Evolutionary conservation across 2,888 invertebrate species (phyloP).

Genomic region (Eulithis testata): DNA sequence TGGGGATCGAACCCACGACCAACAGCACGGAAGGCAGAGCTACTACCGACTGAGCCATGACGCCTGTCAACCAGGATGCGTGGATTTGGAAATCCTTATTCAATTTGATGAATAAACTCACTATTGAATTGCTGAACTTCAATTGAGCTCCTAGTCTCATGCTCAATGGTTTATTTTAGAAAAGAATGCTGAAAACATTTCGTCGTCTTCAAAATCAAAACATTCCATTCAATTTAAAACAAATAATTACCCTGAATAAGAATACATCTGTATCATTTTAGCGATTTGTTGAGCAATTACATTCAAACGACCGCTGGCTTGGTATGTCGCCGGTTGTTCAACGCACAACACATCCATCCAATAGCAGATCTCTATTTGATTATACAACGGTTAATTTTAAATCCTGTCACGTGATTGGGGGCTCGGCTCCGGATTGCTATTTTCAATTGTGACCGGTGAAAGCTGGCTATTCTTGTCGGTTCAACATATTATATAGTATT

Average conservation of each 20-base stretch:
- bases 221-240: background rate
- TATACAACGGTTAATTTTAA: constrained; percentile 53
- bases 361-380: constrained; percentile 44
- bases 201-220: no score
- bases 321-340: constrained; percentile 37
- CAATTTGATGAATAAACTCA: no score
- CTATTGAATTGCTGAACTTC: no score
- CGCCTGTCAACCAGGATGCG: no score
- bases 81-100: no score
- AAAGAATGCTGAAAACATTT: no score
- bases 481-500: constrained; percentile 33
- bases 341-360: constrained; percentile 48
- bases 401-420: constrained; percentile 58
- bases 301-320: constrained; percentile 38
- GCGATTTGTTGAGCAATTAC: constrained; percentile 24
- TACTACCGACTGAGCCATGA: no score
- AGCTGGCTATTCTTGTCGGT: constrained; percentile 43
- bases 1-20: no score
- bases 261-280: constrained; percentile 13
- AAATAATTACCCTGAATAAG: constrained; percentile 3
- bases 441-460: constrained; percentile 43
- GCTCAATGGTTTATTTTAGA: no score
- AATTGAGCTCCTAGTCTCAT: no score
- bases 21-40: no score
- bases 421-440: constrained; percentile 53